A percentile compares a stretch with the other conserved stretches of the same genome.
These are phyloP conservation scores for Mactromeris polynyma DNA, from an alignment of 2,888 invertebrate species.

Conservation along the genomic window DNA sequence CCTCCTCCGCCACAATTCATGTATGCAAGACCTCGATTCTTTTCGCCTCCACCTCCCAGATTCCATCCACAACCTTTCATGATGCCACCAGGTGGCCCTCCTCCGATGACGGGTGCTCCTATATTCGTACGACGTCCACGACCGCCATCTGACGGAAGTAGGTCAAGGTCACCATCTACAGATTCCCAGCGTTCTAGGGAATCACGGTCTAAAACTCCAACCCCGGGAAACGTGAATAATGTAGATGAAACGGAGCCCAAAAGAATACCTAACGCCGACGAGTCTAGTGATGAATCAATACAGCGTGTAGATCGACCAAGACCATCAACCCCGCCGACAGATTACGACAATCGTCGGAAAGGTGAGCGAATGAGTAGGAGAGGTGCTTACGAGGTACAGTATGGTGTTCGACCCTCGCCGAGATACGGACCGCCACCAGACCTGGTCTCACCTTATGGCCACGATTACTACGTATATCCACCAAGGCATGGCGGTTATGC, in stretches of 20 bases:
- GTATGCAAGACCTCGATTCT: conserved; percentile 75
- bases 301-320: conserved; percentile 63
- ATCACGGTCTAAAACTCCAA: conserved; percentile 58
- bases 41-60: conserved; percentile 79
- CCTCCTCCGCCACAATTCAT: conserved; percentile 56
- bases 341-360: conserved; percentile 76
- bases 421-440: conserved; percentile 41
- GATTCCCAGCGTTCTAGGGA: conserved; percentile 52
- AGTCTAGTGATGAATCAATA: conserved; percentile 71
- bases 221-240: conserved; percentile 33
- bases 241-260: conserved; percentile 58
- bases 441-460: conserved; percentile 37
- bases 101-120: conserved; percentile 55
- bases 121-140: conserved; percentile 56
- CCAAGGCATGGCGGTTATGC: conserved; percentile 70
- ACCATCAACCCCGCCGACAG: conserved; percentile 81
- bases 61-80: conserved; percentile 62
- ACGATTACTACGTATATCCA: conserved; percentile 74
- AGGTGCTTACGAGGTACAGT: conserved; percentile 71
- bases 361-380: conserved; percentile 72
- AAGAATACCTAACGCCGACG: conserved; percentile 67
- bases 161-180: conserved; percentile 67
- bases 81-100: conserved; percentile 61
- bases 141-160: conserved; percentile 44
- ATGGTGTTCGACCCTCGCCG: conserved; percentile 30